Evolutionary conservation across 2,113 vertebrate genomes (phyloP).

Genomic region (Brachyhypopomus gauderio): DNA sequence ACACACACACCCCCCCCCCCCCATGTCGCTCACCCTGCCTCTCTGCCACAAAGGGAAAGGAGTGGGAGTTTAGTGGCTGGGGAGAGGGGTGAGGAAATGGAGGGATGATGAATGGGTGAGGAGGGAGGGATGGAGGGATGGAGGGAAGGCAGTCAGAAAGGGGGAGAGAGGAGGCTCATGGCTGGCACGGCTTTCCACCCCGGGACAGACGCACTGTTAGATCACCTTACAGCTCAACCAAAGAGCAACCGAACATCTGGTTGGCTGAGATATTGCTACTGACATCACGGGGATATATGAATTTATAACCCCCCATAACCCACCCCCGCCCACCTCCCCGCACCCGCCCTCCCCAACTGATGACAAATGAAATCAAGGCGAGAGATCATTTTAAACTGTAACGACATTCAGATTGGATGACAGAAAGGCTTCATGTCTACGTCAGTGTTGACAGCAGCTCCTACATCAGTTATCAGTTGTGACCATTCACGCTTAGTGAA

Average conservation of each 20-base stretch:
- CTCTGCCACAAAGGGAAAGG: conserved; percentile 47
- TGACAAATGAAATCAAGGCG: conserved; percentile 22
- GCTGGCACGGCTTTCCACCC: conserved; percentile 15
- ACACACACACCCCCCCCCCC: too few species aligned
- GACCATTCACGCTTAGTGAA: conserved; percentile 15
- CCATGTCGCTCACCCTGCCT: conserved; percentile 41
- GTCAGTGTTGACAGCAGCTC: conserved; percentile 11
- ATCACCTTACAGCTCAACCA: conserved; percentile 3
- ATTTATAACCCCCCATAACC: conserved; percentile 5
- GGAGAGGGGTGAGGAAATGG: conserved; percentile 41
- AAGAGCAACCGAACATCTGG: not conserved
- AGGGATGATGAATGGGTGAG: conserved; percentile 42
- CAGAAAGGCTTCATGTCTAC: conserved; percentile 31
- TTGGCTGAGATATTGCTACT: conserved; percentile 4
- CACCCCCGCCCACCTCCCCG: not conserved
- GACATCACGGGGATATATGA: not conserved
- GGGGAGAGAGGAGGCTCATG: conserved; percentile 8
- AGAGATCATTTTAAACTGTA: conserved; percentile 1
- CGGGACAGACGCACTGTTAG: conserved; percentile 15
- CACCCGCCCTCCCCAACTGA: not conserved
- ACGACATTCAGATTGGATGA: conserved; percentile 18
- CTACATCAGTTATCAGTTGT: conserved; percentile 23
- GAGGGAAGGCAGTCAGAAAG: not conserved
- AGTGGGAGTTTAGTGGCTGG: conserved; percentile 50
- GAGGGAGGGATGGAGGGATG: not conserved